Evolutionary conservation across 2,888 invertebrate genomes (phyloP), one percentile per base, ranked within the genome.

Genomic region (Tetragonisca angustula): DNA sequence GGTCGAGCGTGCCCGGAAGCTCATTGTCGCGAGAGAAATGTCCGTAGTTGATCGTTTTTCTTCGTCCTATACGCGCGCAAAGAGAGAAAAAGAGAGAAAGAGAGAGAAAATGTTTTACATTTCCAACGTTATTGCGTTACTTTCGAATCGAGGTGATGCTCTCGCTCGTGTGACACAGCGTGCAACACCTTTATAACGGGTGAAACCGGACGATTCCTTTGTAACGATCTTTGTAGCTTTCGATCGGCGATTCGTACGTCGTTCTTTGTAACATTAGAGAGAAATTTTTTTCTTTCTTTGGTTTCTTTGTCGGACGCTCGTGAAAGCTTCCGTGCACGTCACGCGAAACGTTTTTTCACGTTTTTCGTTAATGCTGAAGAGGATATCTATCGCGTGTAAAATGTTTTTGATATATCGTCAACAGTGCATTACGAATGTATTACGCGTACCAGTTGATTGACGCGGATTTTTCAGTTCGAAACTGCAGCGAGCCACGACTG

Each of bases 61-160:
- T 59, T 61, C 27, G 27, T n/a, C n/a, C n/a, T n/a, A n/a, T n/a
- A 4, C n/a, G 27, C 19, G 56, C 4, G n/a, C 2, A 27, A 11
- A 19, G 59, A 50, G 24, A 77, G 32, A 9, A 36, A 19, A 11
- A 19, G 27, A 17, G 59, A 61, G 43, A 56, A 74, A 86, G 81
- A n/a, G 27, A 27, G 73, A 85, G 76, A 76, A 68, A 85, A 87
- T 76, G 64, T 67, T 78, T 78, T 77, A 67, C 79, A 81, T 85
- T 78, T 85, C 77, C 68, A 70, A 70, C 73, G 85, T 73, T 71
- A 81, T 81, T 70, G 56, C 61, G 21, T 76, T 83, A 85, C 50
- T 61, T 70, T 75, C 65, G 71, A 17, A 17, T n/a, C 9, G 9
- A 4, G 27, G 24, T n/a, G n/a, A 59, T n/a, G 13, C 56, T 59